Evolutionary conservation across 2,113 vertebrate genomes (phyloP), one percentile per base, ranked within the genome.

Genomic region (Salvator merianae): DNA sequence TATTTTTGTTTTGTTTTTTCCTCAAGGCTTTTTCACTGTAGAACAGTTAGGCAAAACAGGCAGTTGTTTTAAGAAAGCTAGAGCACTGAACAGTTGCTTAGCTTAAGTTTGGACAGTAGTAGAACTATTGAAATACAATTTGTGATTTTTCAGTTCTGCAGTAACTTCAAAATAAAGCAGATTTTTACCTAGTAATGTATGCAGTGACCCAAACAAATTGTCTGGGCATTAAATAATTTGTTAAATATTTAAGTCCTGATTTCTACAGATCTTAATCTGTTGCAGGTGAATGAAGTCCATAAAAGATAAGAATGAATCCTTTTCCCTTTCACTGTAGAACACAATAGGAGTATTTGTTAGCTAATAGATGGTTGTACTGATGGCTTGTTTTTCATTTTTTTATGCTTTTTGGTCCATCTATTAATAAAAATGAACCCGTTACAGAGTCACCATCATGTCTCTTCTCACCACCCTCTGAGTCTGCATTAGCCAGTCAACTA

Each of bases 341-440:
- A 94, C 96, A 82, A 85, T 96, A 95, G 96, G 94, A 95, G 91
- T 96, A 96, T 95, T 95, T 97, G 94, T 96, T 97, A 96, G 94
- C 95, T 95, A 94, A 95, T 96, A 97, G 96, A 97, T 96, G 96
- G 95, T 97, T 96, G 95, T 97, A 96, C 96, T 98, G 96, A 99
- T 97, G 95, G 96, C 97, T 97, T 97, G 97, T 97, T 97, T 97
- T 97, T 97, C 93, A 95, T 96, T 97, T 96, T 96, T 98, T 98
- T 98, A 95, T 99, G 97, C 97, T 97, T 98, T 97, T 97, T 97
- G 96, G 98, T 98, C 96, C 97, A 97, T 98, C 95, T 98, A 99
- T 99, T 99, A 98, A 99, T 99, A 99, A 99, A 99, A 98, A 97
- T 99, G 98, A 99, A 98, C 97, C 98, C 98, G 97, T 99, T 99